Base-by-base conservation (phyloP, 1,140 invertebrate species). In the Ptiloglossa arizonensis region DNA sequence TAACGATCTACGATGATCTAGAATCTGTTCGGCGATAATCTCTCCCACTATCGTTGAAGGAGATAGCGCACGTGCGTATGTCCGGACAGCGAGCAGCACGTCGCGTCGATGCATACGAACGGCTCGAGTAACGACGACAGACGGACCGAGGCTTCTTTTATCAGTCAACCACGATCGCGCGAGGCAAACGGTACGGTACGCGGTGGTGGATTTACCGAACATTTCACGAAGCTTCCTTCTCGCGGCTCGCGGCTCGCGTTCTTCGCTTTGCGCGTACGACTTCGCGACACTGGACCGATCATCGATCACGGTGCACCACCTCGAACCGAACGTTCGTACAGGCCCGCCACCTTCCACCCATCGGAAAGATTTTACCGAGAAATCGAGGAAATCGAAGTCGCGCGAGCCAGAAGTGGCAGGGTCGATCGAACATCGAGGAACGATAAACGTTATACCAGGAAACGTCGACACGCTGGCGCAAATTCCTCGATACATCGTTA, bases 391-490 rank as follows among this genome's bases (percentile, higher is more conserved):
- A 54, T 24, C 46, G 46, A 27, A 6, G 27, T 29, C 1, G 32
- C 41, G 3, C 73, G 17, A 41, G 35, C 22, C 46, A 63, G 75
- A 70, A 63, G 67, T 54, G 67, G 35, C 56, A 60, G 57, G 59
- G 15, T 76, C 52, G 50, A 71, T 68, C 54, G 46, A 76, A 32
- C 46, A 38, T 77, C 67, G 50, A 57, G 44, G 19, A 66, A 74
- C 48, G 48, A 77, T 79, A 62, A 68, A 64, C 11, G n/a, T n/a
- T 35, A 29, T 46, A 80, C 27, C 54, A 57, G 64, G 48, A 66
- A 88, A 86, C 44, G 63, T 89, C 84, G 88, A 90, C 90, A 92
- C 90, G 88, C 91, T 92, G 91, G 91, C 91, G 91, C 87, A 89
- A 84, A 88, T 89, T 90, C 87, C 84, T 69, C 87, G 84, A 86